Evolutionary conservation across 2,797 vertebrate genomes (phyloP), one percentile per base, ranked within the genome.

Genomic region (Miichthys miiuy): DNA sequence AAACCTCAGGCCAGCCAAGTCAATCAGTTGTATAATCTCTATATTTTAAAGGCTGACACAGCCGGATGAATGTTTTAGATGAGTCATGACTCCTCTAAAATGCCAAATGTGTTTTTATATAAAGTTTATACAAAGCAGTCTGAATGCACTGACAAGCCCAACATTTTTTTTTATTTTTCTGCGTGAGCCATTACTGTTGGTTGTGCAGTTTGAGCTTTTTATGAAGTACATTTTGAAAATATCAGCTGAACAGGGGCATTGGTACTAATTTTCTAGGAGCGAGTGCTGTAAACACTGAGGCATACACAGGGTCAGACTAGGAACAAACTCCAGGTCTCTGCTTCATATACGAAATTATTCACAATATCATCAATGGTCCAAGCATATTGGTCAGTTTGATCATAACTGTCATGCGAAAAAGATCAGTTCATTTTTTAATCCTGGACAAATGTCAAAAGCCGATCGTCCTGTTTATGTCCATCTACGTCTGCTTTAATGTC

Each of bases 1-100:
- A 75, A 83, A 87, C 90, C 80, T 65, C 7, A 25, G 89, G 91
- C 86, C 63, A 57, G 87, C 83, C 88, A 80, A 89, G 85, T 93
- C 90, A 90, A 92, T 92, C 86, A 86, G 86, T 84, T 89, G 86
- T 90, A 63, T 82, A 91, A 91, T 92, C 84, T 87, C 16, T 34
- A 85, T 90, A 83, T 75, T 85, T 79, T 85, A 72, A 69, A 80
- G 81, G 85, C 85, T 88, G 87, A 88, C 71, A 68, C 79, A 85
- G 75, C 55, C 23, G 10, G 68, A 80, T 75, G 78, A 76, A 85
- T 79, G 76, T 75, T 72, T 63, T 4, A 77, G 41, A 74, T 80
- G 85, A 89, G 73, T 83, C 81, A 75, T 21, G 38, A 55, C 55
- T 79, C 52, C 72, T 75, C 72, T 30, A 16, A 78, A 72, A 69